Evolutionary conservation across 2,797 vertebrate genomes (phyloP), one percentile per base, ranked within the genome.

Genomic region (Cossypha dichroa): DNA sequence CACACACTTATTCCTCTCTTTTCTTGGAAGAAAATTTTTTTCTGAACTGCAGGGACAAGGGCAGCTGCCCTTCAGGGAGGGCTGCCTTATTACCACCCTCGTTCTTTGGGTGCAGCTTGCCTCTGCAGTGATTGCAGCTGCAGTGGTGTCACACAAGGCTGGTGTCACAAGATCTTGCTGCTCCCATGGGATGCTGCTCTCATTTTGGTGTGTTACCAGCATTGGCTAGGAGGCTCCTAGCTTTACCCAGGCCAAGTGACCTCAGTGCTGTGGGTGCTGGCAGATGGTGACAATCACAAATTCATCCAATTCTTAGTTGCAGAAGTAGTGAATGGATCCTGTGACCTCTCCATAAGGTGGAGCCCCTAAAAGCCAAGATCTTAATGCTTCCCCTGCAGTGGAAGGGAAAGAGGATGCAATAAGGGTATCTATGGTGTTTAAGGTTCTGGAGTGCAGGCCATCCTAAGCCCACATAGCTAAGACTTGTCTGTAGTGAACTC

Each of bases 111-210:
- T 0, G 1, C 40, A 75, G 23, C n/a, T 66, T 75, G 29, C 3
- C 20, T 13, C 21, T 0, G 5, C 62, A 46, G 60, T 8, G 33
- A 28, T 2, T 26, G 62, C 66, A 49, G 26, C 43, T 34, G n/a
- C 73, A n/a, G 52, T 0, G 0, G 18, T 33, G 46, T 48, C 58
- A 54, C 60, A 19, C 45, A 36, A 25, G 38, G 58, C 41, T 70
- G 64, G 4, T 33, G 5, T 8, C 38, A 4, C 0, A 4, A 48
- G 54, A 59, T 9, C 15, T 33, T 23, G 17, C 55, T 69, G 34
- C 26, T 82, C 23, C n/a, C 22, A 0, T 9, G 51, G 64, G 66
- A 46, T 62, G 45, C n/a, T 66, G 33, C 18, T 51, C 21, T 59
- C 41, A 25, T 29, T 45, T 51, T 58, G 26, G 13, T 38, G 14